These are phyloP conservation scores for Troilus luridus DNA, from an alignment of 2,888 invertebrate genomes.

Conservation along the genomic window DNA sequence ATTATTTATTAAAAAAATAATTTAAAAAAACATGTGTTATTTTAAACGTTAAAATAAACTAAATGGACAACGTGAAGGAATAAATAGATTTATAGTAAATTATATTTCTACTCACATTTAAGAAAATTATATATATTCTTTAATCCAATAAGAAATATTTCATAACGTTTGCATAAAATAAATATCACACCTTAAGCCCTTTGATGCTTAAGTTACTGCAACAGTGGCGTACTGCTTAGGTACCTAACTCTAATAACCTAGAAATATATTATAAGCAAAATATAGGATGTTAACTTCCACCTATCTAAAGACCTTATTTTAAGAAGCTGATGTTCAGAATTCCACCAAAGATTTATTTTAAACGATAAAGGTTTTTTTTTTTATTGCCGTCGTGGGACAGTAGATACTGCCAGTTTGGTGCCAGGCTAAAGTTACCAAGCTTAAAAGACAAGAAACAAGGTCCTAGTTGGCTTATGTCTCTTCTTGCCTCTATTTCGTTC, in stretches of 20 bases:
- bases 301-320: not conserved
- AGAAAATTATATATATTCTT: not conserved
- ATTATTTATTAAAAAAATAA: too few species aligned
- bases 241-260: not conserved
- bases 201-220: too few species aligned
- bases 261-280: not conserved
- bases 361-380: constrained; percentile 14
- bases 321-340: not conserved
- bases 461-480: not conserved
- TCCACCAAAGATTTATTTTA: constrained; percentile 16
- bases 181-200: not conserved
- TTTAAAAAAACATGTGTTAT: too few species aligned
- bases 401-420: not conserved
- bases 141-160: not conserved
- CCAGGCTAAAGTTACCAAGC: constrained; percentile 14
- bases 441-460: not conserved
- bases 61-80: too few species aligned
- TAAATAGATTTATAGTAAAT: too few species aligned
- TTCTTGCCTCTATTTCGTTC: not conserved
- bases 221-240: not conserved
- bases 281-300: not conserved
- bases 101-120: too few species aligned
- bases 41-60: too few species aligned
- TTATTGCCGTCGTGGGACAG: constrained; percentile 1
- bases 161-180: not conserved